Percentiles rank a stretch among this genome's conserved stretches.
These are phyloP conservation scores for Artemisiospiza belli DNA, from an alignment of 2,113 vertebrate species.

Conservation along the genomic window DNA sequence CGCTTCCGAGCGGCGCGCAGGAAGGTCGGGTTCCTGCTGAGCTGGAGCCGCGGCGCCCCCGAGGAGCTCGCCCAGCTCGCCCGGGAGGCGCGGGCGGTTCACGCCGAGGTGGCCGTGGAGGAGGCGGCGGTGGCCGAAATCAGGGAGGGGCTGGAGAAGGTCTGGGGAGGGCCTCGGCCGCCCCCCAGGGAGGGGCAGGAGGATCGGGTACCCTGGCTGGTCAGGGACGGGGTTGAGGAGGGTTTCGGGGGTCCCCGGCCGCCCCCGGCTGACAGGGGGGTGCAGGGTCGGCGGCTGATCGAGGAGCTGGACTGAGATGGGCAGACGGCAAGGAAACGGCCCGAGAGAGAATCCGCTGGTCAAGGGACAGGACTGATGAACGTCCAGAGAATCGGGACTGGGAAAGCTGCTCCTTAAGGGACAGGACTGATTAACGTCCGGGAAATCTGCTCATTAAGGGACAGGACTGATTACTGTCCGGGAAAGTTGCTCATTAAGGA, in stretches of 20 bases:
- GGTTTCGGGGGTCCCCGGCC: background rate
- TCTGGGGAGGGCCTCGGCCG: background rate
- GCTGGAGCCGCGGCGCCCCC: background rate
- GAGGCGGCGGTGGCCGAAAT: background rate
- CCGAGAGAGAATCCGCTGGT: background rate
- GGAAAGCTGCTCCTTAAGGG: background rate
- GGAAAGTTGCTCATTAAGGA: background rate
- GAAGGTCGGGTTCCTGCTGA: background rate
- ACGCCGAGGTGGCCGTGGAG: background rate
- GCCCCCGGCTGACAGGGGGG: too few species aligned
- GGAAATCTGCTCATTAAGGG: background rate
- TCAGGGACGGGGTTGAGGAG: background rate
- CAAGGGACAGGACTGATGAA: background rate
- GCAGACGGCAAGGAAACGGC: rapidly evolving
- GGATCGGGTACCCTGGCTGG: background rate
- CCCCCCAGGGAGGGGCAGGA: background rate
- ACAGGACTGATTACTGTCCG: too few species aligned
- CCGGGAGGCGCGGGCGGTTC: background rate
- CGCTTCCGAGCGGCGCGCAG: background rate
- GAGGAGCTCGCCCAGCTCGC: background rate
- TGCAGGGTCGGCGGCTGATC: background rate
- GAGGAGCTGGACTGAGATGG: background rate
- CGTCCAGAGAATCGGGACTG: rapidly evolving
- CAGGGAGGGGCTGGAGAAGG: background rate
- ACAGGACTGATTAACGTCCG: too few species aligned